These are phyloP conservation scores for Coccyzus lansbergi DNA, from an alignment of 2,797 vertebrate species.

Conservation along the genomic window DNA sequence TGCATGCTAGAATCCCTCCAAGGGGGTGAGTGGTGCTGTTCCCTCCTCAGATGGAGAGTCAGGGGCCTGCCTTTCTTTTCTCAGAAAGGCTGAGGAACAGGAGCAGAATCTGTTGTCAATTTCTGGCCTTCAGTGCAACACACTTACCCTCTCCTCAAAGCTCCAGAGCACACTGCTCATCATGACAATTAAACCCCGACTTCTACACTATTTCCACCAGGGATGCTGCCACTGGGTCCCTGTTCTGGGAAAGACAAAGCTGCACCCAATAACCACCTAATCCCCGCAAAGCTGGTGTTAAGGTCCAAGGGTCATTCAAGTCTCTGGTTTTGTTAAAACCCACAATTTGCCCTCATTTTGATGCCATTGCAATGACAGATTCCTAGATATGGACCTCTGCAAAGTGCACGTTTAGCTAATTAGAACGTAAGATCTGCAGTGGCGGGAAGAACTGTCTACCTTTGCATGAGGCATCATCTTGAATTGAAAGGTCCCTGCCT, in stretches of 20 bases:
- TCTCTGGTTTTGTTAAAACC: neutral
- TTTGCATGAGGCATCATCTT: neutral
- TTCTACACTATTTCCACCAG: neutral
- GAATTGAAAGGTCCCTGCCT: neutral
- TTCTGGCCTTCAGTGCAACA: neutral
- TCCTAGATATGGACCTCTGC: neutral
- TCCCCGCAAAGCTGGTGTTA: neutral
- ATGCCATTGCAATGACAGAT: neutral
- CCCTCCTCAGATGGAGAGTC: neutral
- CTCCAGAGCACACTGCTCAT: neutral
- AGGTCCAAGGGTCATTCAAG: neutral
- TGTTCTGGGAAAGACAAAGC: neutral
- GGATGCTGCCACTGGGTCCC: neutral
- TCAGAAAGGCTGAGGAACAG: neutral
- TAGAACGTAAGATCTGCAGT: fast-evolving
- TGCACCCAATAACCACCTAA: neutral
- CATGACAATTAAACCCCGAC: neutral
- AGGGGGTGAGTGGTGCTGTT: fast-evolving
- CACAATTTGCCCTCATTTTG: fast-evolving
- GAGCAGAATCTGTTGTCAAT: neutral
- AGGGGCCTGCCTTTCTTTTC: neutral
- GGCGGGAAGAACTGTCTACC: neutral
- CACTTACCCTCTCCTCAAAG: neutral
- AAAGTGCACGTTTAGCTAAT: neutral
- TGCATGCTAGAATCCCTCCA: fast-evolving